Base-by-base conservation (phyloP, 2,888 invertebrate species). In the Gymnocheta viridis region DNA sequence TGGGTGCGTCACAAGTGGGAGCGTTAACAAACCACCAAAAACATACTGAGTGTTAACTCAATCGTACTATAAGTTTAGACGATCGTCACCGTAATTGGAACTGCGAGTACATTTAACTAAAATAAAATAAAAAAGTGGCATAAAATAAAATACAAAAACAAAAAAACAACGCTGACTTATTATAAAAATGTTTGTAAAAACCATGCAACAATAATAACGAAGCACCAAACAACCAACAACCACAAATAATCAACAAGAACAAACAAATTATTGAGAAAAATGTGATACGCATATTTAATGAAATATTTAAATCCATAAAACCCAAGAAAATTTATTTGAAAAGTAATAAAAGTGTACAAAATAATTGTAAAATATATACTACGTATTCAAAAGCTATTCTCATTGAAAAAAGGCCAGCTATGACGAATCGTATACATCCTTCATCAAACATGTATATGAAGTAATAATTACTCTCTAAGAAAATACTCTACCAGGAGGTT, bases 231-330 rank as follows among this genome's bases (percentile, higher is more conserved):
- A 24, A 51, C 47, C 64, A 54, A 24, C 47, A n/a, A 64, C 29
- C 62, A 64, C 10, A 35, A 67, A 47, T 24, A 72, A 38, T 64
- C 73, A 62, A 76, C 35, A 76, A 70, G 70, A 79, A 81, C 66
- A 77, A 51, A 81, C 77, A 84, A 84, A 84, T 78, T 84, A 81
- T 84, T 77, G 56, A 27, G 77, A 84, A 84, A 84, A 73, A 78
- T 84, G 84, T 84, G 84, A 84, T 58, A 73, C 69, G 84, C 77
- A 84, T 84, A 78, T 73, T 70, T 72, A 82, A 82, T 74, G 74
- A 70, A 73, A 54, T 44, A 69, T 49, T 38, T n/a, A 77, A 60
- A 77, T 67, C 32, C 47, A 12, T 66, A 47, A 56, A 66, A 35
- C 29, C 32, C 85, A 88, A 87, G 17, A 32, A 62, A 62, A 27